Evolutionary conservation across 2,888 invertebrate species (phyloP), one percentile per base, ranked within the genome.

Genomic region (Heliconius cydno): DNA sequence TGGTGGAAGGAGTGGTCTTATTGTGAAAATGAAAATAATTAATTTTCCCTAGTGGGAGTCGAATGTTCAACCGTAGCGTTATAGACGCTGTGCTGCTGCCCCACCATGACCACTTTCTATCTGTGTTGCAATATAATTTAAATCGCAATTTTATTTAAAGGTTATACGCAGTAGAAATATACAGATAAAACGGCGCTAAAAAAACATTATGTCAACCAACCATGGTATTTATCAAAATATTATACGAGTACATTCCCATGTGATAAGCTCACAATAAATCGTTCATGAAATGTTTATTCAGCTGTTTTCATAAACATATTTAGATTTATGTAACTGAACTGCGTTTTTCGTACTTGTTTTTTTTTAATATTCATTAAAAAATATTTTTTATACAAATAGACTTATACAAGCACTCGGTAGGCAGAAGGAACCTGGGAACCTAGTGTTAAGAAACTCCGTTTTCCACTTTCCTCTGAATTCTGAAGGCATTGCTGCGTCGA

Each of bases 231-330:
- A 72, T 72, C 72, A 57, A 72, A 41, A 46, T 15, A 70, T 46
- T 70, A 28, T 25, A 9, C 22, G 22, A 52, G 19, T 52, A 70
- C 41, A 70, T 70, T 70, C 70, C 70, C 22, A 72, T 34, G 34
- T 57, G 72, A 72, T 72, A 72, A 72, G 72, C 72, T 72, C n/a
- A 72, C 72, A 72, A n/a, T 72, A 72, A 72, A 72, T 72, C 72
- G 22, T 34, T 72, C 34, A 72, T 57, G 9, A 46, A 57, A 30
- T 57, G 57, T 72, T 72, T 57, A 13, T 57, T 57, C 72, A 72
- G 72, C 57, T 72, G 72, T 70, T 41, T 70, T 70, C 70, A 13
- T 46, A 70, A 25, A 13, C 7, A 28, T 41, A 28, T 15, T 19
- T 25, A 46, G 28, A n/a, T 7, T 70, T n/a, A 70, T 68, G 41